Evolutionary conservation across 1,140 invertebrate species (phyloP), one percentile per base, ranked within the genome.

Genomic region (Dreissena rostriformis): DNA sequence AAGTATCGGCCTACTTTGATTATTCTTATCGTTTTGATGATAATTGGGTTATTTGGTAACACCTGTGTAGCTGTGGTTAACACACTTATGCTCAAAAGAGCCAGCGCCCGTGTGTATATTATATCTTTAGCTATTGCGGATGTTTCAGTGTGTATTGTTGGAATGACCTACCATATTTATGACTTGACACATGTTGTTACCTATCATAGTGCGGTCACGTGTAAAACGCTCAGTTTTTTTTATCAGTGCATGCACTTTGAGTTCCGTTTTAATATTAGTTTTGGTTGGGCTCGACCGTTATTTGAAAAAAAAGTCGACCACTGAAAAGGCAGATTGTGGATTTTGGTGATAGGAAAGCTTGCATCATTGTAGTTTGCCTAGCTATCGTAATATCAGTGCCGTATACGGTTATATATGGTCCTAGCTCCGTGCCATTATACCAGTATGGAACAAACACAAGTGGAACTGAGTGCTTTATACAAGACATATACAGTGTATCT

Each of bases 211-310:
- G 39, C 39, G 39, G 39, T 39, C 39, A 39, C 39, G 39, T 90
- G 89, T 70, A 87, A 90, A 67, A 26, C 82, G 12, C 28, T 89
- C 0, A 70, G 85, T 65, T 86, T 82, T 26, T n/a, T 67, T 87
- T 11, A 87, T 87, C 19, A 72, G 84, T 53, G 84, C 85, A 57
- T 88, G 82, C 39, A 86, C 86, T 14, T 61, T 89, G 15, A 75
- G 81, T 6, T 90, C 89, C 15, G 85, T 87, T 7, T 70, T 86
- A 26, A 88, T 86, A 17, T 67, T 90, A 70, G 15, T 88, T 17
- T 85, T 89, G 1, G 87, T 89, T 11, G 88, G 87, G 7, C 65
- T 89, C 10, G 87, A 89, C 79, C 83, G 88, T 53, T 89, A 88
- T 52, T 81, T 86, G n/a, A 24, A 85, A 86, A 72, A 86, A 89